Evolutionary conservation across 2,113 vertebrate species (phyloP), one percentile per base, ranked within the genome.

Genomic region (Cebidichthys violaceus): DNA sequence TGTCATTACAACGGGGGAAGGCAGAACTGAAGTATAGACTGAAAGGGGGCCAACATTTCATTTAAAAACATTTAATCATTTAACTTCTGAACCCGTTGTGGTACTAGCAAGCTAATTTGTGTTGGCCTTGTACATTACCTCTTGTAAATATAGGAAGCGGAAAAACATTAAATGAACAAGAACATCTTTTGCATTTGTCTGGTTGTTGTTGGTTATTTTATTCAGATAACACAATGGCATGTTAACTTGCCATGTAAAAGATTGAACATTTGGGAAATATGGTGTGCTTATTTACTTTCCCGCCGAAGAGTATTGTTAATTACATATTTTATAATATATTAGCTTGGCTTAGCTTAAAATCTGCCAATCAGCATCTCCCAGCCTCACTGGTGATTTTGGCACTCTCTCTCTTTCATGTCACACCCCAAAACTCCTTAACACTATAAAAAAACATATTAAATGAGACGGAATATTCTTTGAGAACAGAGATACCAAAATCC

Each of bases 391-490:
- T 18, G 29, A 33, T 18, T 61, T 61, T 37, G 57, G 57, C 14
- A 37, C 6, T 6, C 2, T 64, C 29, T 55, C 3, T 61, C n/a
- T 50, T 68, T 76, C 18, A 60, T 31, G 20, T 64, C 65, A 8
- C 10, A 41, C 17, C 57, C 24, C 14, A 43, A 39, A 20, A 52
- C 37, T 69, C 64, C 80, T n/a, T 64, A 13, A 3, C 14, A 64
- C 50, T 69, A 54, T 4, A n/a, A n/a, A 27, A 82, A 50, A 3
- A 66, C n/a, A 74, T 60, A 78, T 83, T 8, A 65, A 68, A 33
- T 17, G 13, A 88, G 55, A 83, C 20, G 27, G 22, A 22, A 39
- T 43, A 15, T 47, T 65, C 24, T 55, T 1, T 2, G 10, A 33
- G 39, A 60, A 47, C 75, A 65, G 29, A 62, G 7, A 80, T 22